Evolutionary conservation across 2,797 vertebrate genomes (phyloP).

Genomic region (Megalops cyprinoides): DNA sequence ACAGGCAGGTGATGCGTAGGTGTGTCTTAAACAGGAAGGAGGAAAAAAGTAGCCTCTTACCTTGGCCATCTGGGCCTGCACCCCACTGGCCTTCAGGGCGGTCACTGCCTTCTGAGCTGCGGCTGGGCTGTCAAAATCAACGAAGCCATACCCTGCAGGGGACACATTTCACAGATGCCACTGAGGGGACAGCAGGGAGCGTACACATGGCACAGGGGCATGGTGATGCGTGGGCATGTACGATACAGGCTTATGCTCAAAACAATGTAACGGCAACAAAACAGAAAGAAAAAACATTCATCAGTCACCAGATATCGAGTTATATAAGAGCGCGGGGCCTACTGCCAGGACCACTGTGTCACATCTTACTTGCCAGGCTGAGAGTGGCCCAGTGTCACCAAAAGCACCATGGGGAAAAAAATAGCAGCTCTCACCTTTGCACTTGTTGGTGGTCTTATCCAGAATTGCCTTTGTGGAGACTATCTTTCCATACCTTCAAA

Average conservation of each 20-base stretch:
- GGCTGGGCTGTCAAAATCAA: constrained; percentile 87
- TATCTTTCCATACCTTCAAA: constrained; percentile 89
- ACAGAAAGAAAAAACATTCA: constrained; percentile 25
- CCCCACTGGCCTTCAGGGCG: constrained; percentile 80
- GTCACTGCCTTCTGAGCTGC: constrained; percentile 80
- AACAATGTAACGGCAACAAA: background rate
- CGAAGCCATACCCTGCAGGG: constrained; percentile 85
- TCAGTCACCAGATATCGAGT: background rate
- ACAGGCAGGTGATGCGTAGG: background rate
- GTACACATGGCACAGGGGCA: constrained; percentile 9
- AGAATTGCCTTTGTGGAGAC: constrained; percentile 95
- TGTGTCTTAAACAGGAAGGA: background rate
- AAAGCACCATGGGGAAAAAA: background rate
- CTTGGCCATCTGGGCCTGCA: constrained; percentile 87
- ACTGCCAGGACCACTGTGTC: background rate
- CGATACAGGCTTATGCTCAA: background rate
- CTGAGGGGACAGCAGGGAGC: constrained; percentile 38
- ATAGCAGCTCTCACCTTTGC: constrained; percentile 83
- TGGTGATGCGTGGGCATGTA: background rate
- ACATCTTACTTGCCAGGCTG: background rate
- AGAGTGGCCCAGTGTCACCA: background rate
- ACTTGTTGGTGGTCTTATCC: constrained; percentile 95
- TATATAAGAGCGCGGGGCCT: background rate
- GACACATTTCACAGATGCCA: constrained; percentile 31
- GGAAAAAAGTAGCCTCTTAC: constrained; percentile 51